Percentiles rank a stretch among this genome's conserved stretches.
Evolutionary conservation across 2,888 invertebrate species (phyloP).

Genomic region (Andrena praecox): DNA sequence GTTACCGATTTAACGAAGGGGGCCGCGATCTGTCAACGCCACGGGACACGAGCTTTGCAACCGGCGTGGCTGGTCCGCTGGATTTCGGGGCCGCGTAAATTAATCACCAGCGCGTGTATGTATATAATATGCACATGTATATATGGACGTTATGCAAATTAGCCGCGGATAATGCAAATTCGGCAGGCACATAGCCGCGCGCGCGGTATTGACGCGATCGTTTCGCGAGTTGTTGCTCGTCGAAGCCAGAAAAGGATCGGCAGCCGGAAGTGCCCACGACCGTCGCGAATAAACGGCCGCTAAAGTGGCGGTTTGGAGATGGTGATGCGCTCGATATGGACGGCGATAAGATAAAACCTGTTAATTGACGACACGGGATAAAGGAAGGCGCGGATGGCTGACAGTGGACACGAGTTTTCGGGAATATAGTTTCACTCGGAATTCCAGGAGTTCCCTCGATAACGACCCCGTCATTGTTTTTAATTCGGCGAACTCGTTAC

Average conservation of each 20-base stretch:
- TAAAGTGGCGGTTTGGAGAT: not conserved
- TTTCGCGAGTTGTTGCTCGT: conserved; percentile 32
- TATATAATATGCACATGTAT: not conserved
- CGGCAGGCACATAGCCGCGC: not conserved
- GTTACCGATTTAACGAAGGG: conserved; percentile 11
- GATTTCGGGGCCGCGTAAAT: conserved; percentile 29
- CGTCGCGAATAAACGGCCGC: conserved; percentile 7
- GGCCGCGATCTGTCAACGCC: conserved; percentile 47
- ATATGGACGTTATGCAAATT: conserved; percentile 55
- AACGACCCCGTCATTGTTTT: conserved; percentile 25
- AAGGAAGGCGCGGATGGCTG: not conserved
- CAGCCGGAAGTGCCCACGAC: not conserved
- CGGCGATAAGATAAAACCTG: not conserved
- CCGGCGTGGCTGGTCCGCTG: conserved; percentile 18
- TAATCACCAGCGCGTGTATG: conserved; percentile 41
- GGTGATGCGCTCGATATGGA: not conserved
- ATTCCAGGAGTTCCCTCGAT: not conserved
- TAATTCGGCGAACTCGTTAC: conserved; percentile 14
- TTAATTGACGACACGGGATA: not conserved
- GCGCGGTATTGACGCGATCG: conserved; percentile 24
- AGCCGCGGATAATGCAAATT: conserved; percentile 50
- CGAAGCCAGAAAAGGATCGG: conserved; percentile 16
- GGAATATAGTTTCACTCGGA: not conserved
- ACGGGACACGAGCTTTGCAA: conserved; percentile 44
- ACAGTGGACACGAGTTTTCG: no score